phyloP scores from a whole-genome alignment of 2,888 invertebrate species.

The Leucophenga montana region DNA sequence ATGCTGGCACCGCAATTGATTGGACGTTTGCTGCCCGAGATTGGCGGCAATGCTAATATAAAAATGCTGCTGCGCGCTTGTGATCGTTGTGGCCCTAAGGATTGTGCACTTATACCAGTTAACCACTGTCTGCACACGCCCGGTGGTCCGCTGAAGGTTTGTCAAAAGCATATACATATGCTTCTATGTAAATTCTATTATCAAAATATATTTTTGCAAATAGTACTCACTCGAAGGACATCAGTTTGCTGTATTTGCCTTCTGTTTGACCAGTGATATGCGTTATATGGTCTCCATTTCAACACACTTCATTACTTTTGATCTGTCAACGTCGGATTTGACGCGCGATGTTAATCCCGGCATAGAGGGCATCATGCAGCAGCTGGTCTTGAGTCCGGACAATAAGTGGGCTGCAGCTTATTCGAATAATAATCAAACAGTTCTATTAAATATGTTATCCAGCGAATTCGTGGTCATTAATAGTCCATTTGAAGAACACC shows the following conservation, averaged over 20 bases:
- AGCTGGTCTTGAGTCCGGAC: slow-evolving; percentile 91
- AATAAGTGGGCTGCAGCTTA: slow-evolving; percentile 97
- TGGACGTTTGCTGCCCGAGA: slow-evolving; percentile 93
- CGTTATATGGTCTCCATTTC: slow-evolving; percentile 97
- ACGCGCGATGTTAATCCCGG: slow-evolving; percentile 93
- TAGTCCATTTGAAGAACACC: slow-evolving; percentile 83
- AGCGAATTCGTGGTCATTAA: slow-evolving; percentile 92
- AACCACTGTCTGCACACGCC: slow-evolving; percentile 98
- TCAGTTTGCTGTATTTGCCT: slow-evolving; percentile 96
- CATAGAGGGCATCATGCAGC: slow-evolving; percentile 97
- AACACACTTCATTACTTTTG: slow-evolving; percentile 97
- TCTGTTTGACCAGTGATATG: slow-evolving; percentile 90
- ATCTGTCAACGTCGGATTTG: slow-evolving; percentile 94
- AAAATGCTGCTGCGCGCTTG: slow-evolving; percentile 92
- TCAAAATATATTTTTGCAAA: no score
- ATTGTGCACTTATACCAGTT: slow-evolving; percentile 92
- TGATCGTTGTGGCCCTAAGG: slow-evolving; percentile 88
- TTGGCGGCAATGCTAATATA: slow-evolving; percentile 86
- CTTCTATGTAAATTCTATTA: no score
- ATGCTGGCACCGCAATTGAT: slow-evolving; percentile 97
- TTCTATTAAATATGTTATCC: slow-evolving; percentile 92
- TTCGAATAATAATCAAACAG: slow-evolving; percentile 96
- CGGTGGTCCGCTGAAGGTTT: slow-evolving; percentile 96
- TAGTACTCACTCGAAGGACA: slow-evolving; percentile 98
- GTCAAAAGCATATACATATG: not conserved